Evolutionary conservation across 1,140 invertebrate species (phyloP).

Genomic region (Macrocentrus cingulum): DNA sequence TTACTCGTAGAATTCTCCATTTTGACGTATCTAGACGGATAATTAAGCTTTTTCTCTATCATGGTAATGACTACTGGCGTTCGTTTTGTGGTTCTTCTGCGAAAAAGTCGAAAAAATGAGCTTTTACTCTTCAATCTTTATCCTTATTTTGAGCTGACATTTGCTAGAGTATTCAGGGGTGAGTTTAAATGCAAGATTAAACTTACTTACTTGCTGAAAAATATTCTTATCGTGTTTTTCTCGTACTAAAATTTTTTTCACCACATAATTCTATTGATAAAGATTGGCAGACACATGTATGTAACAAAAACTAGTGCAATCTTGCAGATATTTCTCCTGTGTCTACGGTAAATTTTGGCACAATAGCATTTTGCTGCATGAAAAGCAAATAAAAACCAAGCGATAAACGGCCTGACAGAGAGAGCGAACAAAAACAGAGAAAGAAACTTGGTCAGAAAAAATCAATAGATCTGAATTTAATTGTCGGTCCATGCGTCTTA

Average conservation of each 20-base stretch:
- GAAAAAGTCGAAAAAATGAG: slow-evolving; percentile 34
- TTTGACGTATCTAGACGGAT: too few relatives aligned
- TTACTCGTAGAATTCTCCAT: too few relatives aligned
- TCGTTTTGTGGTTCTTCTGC: slow-evolving; percentile 34
- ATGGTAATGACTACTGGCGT: slow-evolving; percentile 24
- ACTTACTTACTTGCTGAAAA: too few relatives aligned
- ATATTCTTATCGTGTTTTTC: too few relatives aligned
- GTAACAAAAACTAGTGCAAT: neutral
- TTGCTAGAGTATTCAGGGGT: slow-evolving; percentile 38
- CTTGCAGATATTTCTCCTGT: slow-evolving; percentile 19
- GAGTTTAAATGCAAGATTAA: slow-evolving; percentile 24
- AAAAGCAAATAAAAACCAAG: slow-evolving; percentile 4
- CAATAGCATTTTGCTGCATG: neutral
- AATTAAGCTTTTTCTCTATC: neutral
- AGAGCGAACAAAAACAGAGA: neutral
- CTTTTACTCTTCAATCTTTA: slow-evolving; percentile 32
- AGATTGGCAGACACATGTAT: neutral
- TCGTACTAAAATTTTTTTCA: too few relatives aligned
- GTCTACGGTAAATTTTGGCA: slow-evolving; percentile 11
- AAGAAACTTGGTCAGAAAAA: slow-evolving; percentile 5
- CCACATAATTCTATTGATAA: neutral
- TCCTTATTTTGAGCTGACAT: slow-evolving; percentile 33
- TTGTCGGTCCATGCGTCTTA: neutral
- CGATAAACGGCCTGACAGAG: neutral
- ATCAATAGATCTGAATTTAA: neutral